phyloP scores from a whole-genome alignment of 1,140 invertebrate species.

The Brachystomella parvula region DNA sequence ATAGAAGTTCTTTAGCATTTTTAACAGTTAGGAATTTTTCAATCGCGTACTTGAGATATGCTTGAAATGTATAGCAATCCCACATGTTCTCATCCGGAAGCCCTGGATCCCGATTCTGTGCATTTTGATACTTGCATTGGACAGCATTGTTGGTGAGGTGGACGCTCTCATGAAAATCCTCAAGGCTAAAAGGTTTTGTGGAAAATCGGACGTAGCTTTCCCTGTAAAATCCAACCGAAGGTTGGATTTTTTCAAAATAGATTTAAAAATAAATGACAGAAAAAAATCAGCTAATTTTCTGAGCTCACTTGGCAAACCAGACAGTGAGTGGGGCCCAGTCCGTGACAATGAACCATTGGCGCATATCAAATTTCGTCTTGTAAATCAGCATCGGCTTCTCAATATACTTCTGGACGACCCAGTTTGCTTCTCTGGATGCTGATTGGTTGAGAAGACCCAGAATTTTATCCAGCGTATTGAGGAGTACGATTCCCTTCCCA shows the following conservation, averaged over 20 bases:
- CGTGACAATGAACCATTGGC: constrained; percentile 87
- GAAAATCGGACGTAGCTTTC: constrained; percentile 88
- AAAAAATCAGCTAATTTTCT: constrained; percentile 5
- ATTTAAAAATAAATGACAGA: constrained; percentile 14
- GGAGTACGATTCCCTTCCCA: constrained; percentile 77
- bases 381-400: constrained; percentile 76
- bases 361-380: constrained; percentile 87
- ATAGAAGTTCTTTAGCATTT: not conserved
- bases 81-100: constrained; percentile 75
- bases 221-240: constrained; percentile 43
- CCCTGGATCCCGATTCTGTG: constrained; percentile 55
- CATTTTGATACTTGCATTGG: constrained; percentile 82
- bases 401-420: constrained; percentile 40
- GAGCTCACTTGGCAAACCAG: constrained; percentile 78
- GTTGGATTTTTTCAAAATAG: constrained; percentile 7
- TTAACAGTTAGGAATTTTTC: not conserved
- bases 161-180: constrained; percentile 85
- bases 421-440: constrained; percentile 40
- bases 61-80: constrained; percentile 67
- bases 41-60: constrained; percentile 51
- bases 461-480: constrained; percentile 79
- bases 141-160: constrained; percentile 91
- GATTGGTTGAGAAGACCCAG: constrained; percentile 57
- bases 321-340: constrained; percentile 80
- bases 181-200: constrained; percentile 77